These are phyloP conservation scores for Pyralis farinalis DNA, from an alignment of 2,888 invertebrate genomes.

Conservation along the genomic window DNA sequence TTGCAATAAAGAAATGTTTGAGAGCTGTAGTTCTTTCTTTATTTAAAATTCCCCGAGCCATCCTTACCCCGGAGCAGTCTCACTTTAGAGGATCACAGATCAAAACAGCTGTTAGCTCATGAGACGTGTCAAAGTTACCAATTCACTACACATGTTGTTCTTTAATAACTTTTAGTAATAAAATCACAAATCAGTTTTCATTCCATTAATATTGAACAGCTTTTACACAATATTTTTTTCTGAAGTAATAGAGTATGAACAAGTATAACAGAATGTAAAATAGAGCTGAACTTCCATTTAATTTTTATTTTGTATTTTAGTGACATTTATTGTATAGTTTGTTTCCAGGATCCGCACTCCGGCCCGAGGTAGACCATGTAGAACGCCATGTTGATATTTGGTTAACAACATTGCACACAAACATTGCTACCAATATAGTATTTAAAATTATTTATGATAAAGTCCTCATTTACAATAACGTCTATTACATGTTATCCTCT, in stretches of 20 bases:
- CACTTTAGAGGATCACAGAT: too few relatives aligned
- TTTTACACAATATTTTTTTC: not conserved
- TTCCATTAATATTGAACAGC: too few relatives aligned
- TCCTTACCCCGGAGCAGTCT: constrained; percentile 22
- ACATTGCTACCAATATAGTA: constrained; percentile 15
- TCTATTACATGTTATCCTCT: not conserved
- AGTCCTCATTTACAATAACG: not conserved
- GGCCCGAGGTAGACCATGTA: constrained; percentile 37
- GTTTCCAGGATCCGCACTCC: constrained; percentile 45
- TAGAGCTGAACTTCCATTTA: constrained; percentile 4
- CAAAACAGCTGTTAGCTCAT: too few relatives aligned
- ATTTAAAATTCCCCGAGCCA: constrained; percentile 34
- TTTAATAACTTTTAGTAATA: too few relatives aligned
- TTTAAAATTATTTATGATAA: too few relatives aligned
- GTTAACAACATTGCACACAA: constrained; percentile 15
- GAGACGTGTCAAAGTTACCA: too few relatives aligned
- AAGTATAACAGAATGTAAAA: constrained; percentile 10
- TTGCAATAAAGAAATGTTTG: constrained; percentile 65
- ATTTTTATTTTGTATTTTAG: constrained; percentile 27
- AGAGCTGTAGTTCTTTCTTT: constrained; percentile 59
- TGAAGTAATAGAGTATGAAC: not conserved
- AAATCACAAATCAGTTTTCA: too few relatives aligned
- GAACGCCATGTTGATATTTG: too few relatives aligned
- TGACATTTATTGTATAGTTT: constrained; percentile 36
- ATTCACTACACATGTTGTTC: too few relatives aligned